Evolutionary conservation across 2,113 vertebrate genomes (phyloP), one percentile per base, ranked within the genome.

Genomic region (Leptobrachium leishanense): DNA sequence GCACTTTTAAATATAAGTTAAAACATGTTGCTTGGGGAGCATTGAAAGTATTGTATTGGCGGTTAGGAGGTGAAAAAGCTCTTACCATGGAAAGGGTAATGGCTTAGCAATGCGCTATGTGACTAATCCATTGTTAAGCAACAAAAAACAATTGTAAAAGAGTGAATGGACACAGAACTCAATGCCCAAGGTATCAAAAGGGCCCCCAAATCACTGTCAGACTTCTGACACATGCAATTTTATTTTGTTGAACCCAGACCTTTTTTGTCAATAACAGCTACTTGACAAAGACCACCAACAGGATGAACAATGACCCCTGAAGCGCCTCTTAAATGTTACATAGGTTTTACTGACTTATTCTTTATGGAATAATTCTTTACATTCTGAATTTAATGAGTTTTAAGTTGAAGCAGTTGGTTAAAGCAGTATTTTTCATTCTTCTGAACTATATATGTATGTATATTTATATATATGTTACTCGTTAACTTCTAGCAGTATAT

Each of bases 1-100:
- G 77, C 70, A 79, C 77, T 79, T 79, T 79, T 79, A 79, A 20
- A 43, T 42, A 59, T 68, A 63, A 43, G 71, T 67, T 67, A 79
- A 54, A 79, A 79, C 41, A 4, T 59, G 62, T 79, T 79, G 71
- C 70, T 74, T 79, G 70, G 69, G 50, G 63, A 73, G 77, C 70
- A 68, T 67, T 63, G 66, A 31, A 74, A 79, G 77, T 74, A 79
- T 72, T 79, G 63, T 73, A n/a, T 68, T 63, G 68, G 43, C 68
- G 46, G 57, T 64, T 71, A 55, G 53, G 77, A 57, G 77, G 41
- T 46, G 41, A 12, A 68, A 68, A 65, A 44, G 70, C 46, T 44
- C 71, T 15, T n/a, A 46, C 70, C 50, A 79, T 43, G 70, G 66
- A 43, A 79, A 72, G 68, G 53, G 31, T 72, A 72, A 79, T 74